These are phyloP conservation scores for Tenthredo livida DNA, from an alignment of 2,888 invertebrate genomes.

Conservation along the genomic window DNA sequence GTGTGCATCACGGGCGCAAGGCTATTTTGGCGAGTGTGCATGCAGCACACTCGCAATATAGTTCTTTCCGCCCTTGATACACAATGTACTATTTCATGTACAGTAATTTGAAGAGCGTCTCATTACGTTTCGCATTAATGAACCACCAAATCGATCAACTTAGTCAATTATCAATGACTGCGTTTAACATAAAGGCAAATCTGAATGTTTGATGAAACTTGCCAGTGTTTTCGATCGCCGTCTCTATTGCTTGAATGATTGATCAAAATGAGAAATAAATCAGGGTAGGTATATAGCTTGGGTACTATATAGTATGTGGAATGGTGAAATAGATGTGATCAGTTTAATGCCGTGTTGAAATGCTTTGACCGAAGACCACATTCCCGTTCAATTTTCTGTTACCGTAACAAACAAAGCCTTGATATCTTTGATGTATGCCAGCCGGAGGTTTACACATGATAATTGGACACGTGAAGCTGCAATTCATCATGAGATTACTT, in stretches of 20 bases:
- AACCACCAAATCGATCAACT: too few species aligned
- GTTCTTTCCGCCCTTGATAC: too few species aligned
- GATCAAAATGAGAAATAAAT: neutral
- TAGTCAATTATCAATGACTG: too few species aligned
- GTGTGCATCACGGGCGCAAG: too few species aligned
- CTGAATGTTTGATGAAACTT: neutral
- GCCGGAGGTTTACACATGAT: neutral
- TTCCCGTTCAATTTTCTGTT: neutral
- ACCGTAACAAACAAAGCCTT: too few species aligned
- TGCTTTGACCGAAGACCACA: neutral
- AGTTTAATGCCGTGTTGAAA: neutral
- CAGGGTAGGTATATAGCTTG: neutral
- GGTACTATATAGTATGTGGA: neutral
- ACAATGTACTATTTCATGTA: too few species aligned
- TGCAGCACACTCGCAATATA: too few species aligned
- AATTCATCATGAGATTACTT: slow-evolving; percentile 10
- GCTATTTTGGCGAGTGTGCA: too few species aligned
- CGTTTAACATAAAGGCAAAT: neutral
- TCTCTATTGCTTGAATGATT: neutral
- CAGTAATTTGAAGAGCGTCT: neutral
- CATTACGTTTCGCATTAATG: too few species aligned
- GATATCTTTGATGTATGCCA: slow-evolving; percentile 11
- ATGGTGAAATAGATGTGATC: neutral
- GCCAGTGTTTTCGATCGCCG: neutral
- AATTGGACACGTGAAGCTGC: slow-evolving; percentile 11